Base-by-base conservation (phyloP, 2,797 vertebrate genomes). In the Chlorospingus flavigularis region DNA sequence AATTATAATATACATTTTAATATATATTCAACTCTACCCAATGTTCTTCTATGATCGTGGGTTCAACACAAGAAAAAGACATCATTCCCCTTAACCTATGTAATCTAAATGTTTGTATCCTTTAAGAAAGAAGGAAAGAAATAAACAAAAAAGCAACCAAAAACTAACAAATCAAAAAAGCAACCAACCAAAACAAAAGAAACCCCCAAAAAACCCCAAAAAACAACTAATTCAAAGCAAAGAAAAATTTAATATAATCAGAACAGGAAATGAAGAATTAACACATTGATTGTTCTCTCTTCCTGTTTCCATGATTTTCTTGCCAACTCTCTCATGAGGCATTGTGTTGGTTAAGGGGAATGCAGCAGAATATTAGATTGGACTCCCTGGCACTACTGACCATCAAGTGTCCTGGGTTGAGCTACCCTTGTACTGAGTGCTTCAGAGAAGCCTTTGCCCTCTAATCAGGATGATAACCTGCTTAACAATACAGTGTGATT, bases 71-170 rank as follows among this genome's bases (percentile, higher is more conserved):
- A 67, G 10, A n/a, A 3, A 71, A 80, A 86, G 2, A 25, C 10
- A 37, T 2, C 8, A 26, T 51, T 78, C 2, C 0, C 4, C 31
- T 35, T 88, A 43, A 50, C 13, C 14, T 58, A 9, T 28, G 13
- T 33, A 70, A 70, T 61, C 13, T 58, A 26, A 55, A 57, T 1
- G 1, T 95, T 83, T 83, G 7, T 14, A 55, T 25, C 4, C 4
- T 60, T 77, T 15, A 55, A 62, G 35, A 63, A 54, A 25, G 13
- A 63, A 54, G 6, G 31, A 33, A n/a, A 54, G 20, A 23, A 63
- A 47, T 1, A 19, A 71, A 62, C 1, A 68, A 25, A 11, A 1
- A 68, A 40, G 6, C 0, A 45, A 43, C 10, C 0, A 25, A 72
- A 17, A 57, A 3, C 7, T 10, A 51, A 17, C 3, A 30, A 57